Evolutionary conservation across 2,797 vertebrate genomes (phyloP), one percentile per base, ranked within the genome.

Genomic region (Gymnoscopelus braueri): DNA sequence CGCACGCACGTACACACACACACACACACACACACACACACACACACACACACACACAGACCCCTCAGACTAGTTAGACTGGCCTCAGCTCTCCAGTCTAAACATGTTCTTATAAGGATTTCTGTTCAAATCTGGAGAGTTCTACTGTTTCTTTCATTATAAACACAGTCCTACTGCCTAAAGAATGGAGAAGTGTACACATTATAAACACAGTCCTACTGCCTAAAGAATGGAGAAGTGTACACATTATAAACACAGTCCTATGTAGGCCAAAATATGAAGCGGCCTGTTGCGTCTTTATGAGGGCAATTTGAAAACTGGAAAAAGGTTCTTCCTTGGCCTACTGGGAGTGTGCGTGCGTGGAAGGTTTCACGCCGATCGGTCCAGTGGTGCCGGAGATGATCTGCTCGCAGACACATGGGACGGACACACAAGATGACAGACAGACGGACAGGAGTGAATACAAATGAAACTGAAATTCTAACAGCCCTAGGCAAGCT

Each of bases 51-150:
- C 39, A 59, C 55, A 60, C 56, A 60, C 32, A 39, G 32, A 53
- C 29, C n/a, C n/a, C 66, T 74, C 70, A 71, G 75, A 80, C 75
- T 82, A 81, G 84, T 80, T 78, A 79, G 72, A 75, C 79, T 78
- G 62, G 77, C 82, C 67, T 70, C 47, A 12, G 48, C 68, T 60
- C 65, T 77, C 71, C 83, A 87, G 82, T 83, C 79, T 83, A 89
- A 91, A 91, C 84, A 88, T 90, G 84, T 79, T 77, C 87, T 80
- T 87, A 85, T 85, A 86, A 78, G 87, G 86, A 75, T 87, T 87
- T 83, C 71, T 85, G 75, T 75, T 77, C 23, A 85, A 88, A 83
- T 87, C 59, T 70, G 60, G 62, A 77, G 23, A 79, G 72, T 71
- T 77, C 53, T 58, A 35, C 66, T 74, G 73, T 79, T 80, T 78